Evolutionary conservation across 64 coral and sea anemone genomes (phyloP).

Genomic region (Pocillopora damicornis): DNA sequence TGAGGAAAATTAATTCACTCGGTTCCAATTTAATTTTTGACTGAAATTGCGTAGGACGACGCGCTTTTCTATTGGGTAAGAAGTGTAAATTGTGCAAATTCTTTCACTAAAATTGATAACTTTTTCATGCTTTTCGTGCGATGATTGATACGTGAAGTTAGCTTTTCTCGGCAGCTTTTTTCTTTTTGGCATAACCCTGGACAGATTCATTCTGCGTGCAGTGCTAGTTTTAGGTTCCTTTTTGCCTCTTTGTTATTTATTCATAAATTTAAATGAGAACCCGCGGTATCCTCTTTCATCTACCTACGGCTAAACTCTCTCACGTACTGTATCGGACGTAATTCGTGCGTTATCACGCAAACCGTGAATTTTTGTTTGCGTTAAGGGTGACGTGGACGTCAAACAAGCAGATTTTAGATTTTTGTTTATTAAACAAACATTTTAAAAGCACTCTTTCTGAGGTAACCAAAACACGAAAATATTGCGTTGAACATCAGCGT

Average conservation of each 20-base stretch:
- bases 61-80: not conserved
- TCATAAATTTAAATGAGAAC: constrained; percentile 29
- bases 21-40: not conserved
- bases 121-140: not conserved
- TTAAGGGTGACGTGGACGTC: not conserved
- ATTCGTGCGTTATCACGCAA: not conserved
- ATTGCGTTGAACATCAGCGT: too few relatives aligned
- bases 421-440: too few relatives aligned
- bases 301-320: not conserved
- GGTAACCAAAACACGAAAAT: too few relatives aligned
- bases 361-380: not conserved
- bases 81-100: not conserved
- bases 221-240: not conserved
- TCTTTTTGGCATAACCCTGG: not conserved
- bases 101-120: not conserved
- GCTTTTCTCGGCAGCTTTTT: not conserved
- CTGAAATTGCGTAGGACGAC: not conserved
- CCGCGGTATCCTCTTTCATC: not conserved
- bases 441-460: too few relatives aligned
- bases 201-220: not conserved
- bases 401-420: too few relatives aligned
- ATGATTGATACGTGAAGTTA: not conserved
- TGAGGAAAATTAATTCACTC: constrained; percentile 2
- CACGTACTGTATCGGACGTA: not conserved
- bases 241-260: too few relatives aligned